A percentile compares a stretch with the other conserved stretches of the same genome.
phyloP scores from a whole-genome alignment of 2,888 invertebrate genomes.

The Eilema sororculum region DNA sequence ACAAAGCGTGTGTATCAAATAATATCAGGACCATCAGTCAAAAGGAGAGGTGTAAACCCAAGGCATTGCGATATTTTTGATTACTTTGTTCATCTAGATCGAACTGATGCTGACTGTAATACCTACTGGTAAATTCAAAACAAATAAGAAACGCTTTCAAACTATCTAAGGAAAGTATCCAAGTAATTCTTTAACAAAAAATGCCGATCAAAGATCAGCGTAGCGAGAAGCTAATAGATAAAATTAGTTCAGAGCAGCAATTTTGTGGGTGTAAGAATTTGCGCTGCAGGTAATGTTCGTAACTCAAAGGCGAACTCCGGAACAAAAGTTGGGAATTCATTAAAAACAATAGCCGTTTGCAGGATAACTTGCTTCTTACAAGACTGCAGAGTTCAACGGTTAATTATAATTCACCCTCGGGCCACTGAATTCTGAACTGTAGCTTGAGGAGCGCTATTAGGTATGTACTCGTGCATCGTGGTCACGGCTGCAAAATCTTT shows the following conservation, averaged over 20 bases:
- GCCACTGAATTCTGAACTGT: slow-evolving; percentile 55
- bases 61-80: too few species aligned
- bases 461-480: slow-evolving; percentile 40
- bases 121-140: slow-evolving; percentile 9
- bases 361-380: slow-evolving; percentile 61
- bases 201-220: slow-evolving; percentile 15
- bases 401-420: slow-evolving; percentile 72
- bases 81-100: too few species aligned
- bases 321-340: slow-evolving; percentile 66
- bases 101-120: too few species aligned
- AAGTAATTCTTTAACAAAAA: slow-evolving; percentile 8
- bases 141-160: slow-evolving; percentile 14
- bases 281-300: slow-evolving; percentile 63
- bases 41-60: too few species aligned
- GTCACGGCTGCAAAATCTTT: slow-evolving; percentile 24
- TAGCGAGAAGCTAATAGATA: slow-evolving; percentile 23
- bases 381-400: slow-evolving; percentile 57
- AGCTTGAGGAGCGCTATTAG: slow-evolving; percentile 46
- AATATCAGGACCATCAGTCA: too few species aligned
- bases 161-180: slow-evolving; percentile 7
- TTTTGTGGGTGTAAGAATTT: slow-evolving; percentile 55
- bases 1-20: too few species aligned
- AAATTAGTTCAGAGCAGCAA: slow-evolving; percentile 22
- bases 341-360: slow-evolving; percentile 71
- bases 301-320: slow-evolving; percentile 51